Base-by-base conservation (phyloP, 2,888 invertebrate genomes). In the Geotrupes spiniger region DNA sequence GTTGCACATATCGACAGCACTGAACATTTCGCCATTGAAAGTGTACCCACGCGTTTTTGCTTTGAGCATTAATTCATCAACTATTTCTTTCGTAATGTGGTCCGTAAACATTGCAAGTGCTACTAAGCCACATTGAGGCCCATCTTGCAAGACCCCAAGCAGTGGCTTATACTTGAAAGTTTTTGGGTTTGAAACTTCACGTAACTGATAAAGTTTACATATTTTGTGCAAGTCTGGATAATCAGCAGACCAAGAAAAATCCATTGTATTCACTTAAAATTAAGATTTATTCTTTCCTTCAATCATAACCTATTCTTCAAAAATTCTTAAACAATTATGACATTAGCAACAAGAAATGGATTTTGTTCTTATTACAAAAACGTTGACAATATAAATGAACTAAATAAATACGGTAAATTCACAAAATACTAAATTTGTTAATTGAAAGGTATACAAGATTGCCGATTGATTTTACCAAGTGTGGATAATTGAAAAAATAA, bases 21-120 rank as follows among this genome's bases (percentile, higher is more conserved):
- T 87, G 63, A 92, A 89, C 78, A 95, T 89, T 79, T 96, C 96
- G 5, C 96, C 95, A 61, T 90, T 86, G 58, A 83, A 82, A 2
- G 89, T 89, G 62, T 80, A 89, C 1, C 83, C 81, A 56, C 77
- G 73, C 14, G 73, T 65, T 67, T 79, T 79, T 1, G 90, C 87
- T 56, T 80, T 76, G 2, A 73, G 70, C 21, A 80, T 68, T 29
- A 84, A 64, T 42, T 74, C 68, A 49, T 78, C 73, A 1, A 89
- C 74, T 10, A 82, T 76, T 47, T 85, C 74, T 16, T 73, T 76
- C 5, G 78, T 74, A n/a, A 79, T 70, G 38, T 78, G 80, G 52
- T 81, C 78, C 0, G 85, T 74, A 38, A 87, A 77, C 88, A 93
- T 92, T 28, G 87, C 85, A 21, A 93, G 70, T 1, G 92, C 92